Evolutionary conservation across 1,140 invertebrate genomes (phyloP).

Genomic region (Drosophila erecta): DNA sequence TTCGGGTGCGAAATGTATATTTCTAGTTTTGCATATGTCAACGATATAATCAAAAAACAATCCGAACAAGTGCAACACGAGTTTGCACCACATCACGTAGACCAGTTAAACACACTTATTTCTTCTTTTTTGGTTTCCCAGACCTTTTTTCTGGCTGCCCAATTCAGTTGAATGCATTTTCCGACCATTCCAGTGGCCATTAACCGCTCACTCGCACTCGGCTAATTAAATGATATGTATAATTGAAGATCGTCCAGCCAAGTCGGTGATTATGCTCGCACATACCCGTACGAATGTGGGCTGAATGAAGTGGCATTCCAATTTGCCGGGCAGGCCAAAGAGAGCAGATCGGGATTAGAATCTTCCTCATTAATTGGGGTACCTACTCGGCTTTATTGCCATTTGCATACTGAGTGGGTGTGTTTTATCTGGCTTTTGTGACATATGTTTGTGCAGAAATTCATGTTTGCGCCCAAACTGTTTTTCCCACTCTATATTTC

Average conservation of each 20-base stretch:
- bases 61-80: not conserved
- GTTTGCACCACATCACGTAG: not conserved
- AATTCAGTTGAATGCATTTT: conserved; percentile 10
- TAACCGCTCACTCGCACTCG: conserved; percentile 23
- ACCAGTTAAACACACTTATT: not conserved
- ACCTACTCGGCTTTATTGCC: conserved; percentile 49
- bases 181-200: not conserved
- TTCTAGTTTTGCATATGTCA: conserved; percentile 26
- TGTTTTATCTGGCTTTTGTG: conserved; percentile 3
- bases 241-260: conserved; percentile 28
- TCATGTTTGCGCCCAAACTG: too few relatives aligned
- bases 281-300: not conserved
- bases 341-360: conserved; percentile 22
- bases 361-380: conserved; percentile 55
- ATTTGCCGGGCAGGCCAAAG: not conserved
- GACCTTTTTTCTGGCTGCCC: not conserved
- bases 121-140: not conserved
- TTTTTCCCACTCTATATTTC: not conserved
- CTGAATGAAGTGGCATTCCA: conserved; percentile 28
- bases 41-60: conserved; percentile 23
- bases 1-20: conserved; percentile 12
- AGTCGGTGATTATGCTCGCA: conserved; percentile 4
- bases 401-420: conserved; percentile 54
- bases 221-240: conserved; percentile 48
- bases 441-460: not conserved